Percentiles rank a stretch among this genome's conserved stretches.
These are phyloP conservation scores for Chironomus striatipennis DNA, from an alignment of 1,140 invertebrate genomes.

Conservation along the genomic window DNA sequence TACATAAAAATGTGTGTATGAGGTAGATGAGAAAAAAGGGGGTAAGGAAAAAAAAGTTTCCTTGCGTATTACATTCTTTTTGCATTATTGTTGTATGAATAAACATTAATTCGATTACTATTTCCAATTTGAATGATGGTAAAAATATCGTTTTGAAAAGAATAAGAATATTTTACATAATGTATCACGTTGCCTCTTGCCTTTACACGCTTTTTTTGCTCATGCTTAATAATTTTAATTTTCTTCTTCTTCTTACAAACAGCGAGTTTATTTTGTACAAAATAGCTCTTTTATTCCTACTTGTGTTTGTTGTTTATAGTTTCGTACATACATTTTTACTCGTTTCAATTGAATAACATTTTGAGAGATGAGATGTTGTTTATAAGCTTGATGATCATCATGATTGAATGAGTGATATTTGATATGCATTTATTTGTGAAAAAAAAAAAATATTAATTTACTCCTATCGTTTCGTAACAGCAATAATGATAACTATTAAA, in stretches of 20 bases:
- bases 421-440: no score
- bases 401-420: no score
- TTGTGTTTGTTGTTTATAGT: not conserved
- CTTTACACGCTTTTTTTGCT: not conserved
- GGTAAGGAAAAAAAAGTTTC: not conserved
- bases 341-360: not conserved
- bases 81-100: not conserved
- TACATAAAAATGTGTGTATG: not conserved
- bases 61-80: not conserved
- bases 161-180: slow-evolving; percentile 14
- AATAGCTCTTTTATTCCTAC: not conserved
- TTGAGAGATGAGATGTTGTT: no score
- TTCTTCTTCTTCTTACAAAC: not conserved
- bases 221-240: not conserved
- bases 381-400: no score
- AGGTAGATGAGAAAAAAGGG: no score
- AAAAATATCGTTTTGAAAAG: not conserved
- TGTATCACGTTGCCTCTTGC: slow-evolving; percentile 18
- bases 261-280: no score
- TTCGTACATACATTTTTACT: not conserved
- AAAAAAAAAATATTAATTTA: no score
- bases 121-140: not conserved
- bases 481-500: no score
- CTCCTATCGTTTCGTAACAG: no score
- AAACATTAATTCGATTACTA: slow-evolving; percentile 2